Percentiles rank a stretch among this genome's conserved stretches.
phyloP scores from a whole-genome alignment of 2,888 invertebrate species.

The Ferrisia virgata region DNA sequence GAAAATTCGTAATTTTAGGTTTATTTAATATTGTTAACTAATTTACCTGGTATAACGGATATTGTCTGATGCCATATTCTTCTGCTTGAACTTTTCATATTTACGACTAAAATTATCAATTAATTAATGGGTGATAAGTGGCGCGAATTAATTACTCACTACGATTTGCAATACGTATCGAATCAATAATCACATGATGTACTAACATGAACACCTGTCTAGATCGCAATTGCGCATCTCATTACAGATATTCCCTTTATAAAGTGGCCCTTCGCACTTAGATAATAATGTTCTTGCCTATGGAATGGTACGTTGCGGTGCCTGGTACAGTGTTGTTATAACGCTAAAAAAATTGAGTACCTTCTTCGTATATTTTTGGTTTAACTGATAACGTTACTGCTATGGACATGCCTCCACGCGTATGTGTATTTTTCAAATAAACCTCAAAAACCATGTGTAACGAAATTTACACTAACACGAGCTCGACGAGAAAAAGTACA shows the following conservation, averaged over 20 bases:
- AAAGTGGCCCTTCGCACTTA: background rate
- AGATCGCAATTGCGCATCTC: background rate
- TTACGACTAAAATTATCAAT: background rate
- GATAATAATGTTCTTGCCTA: background rate
- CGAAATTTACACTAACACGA: too few species aligned
- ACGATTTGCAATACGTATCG: background rate
- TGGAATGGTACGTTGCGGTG: background rate
- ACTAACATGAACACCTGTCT: background rate
- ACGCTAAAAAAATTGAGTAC: background rate
- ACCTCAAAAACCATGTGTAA: background rate
- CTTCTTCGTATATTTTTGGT: background rate
- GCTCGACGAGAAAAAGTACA: too few species aligned
- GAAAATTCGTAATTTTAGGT: background rate
- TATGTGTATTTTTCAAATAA: background rate
- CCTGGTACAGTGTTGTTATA: background rate
- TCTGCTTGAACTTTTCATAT: background rate
- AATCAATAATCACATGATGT: background rate
- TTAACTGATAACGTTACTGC: background rate
- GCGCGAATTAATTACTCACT: background rate
- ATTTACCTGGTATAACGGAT: background rate
- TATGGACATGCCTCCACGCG: background rate
- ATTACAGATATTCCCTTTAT: background rate
- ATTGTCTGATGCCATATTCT: background rate
- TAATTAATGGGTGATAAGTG: background rate
- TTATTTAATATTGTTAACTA: background rate